phyloP scores from a whole-genome alignment of 2,113 vertebrate genomes.

The Propithecus coquereli region DNA sequence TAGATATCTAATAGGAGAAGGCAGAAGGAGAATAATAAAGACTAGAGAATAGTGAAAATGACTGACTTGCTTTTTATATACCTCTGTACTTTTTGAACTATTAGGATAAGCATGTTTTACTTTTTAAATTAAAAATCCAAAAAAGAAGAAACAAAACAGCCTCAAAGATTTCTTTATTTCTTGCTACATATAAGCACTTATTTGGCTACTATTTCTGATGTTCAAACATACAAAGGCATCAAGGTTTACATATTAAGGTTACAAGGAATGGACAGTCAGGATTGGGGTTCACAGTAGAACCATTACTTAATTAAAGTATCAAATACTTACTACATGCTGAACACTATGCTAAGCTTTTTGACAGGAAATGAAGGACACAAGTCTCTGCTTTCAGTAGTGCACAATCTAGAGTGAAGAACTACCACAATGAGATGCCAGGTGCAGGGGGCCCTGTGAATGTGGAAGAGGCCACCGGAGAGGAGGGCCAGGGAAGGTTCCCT shows the following conservation, averaged over 20 bases:
- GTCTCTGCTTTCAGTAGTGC: background rate
- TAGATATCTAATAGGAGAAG: background rate
- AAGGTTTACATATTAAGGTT: background rate
- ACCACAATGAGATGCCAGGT: background rate
- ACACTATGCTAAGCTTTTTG: background rate
- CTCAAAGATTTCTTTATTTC: background rate
- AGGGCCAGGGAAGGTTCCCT: background rate
- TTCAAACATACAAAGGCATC: background rate
- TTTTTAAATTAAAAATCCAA: constrained; percentile 29
- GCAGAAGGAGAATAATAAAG: background rate
- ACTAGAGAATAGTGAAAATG: background rate
- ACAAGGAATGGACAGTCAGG: background rate
- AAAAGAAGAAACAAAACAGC: background rate
- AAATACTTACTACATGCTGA: background rate
- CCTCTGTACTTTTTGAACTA: background rate
- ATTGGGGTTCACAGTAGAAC: background rate
- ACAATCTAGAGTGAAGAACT: background rate
- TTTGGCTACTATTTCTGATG: background rate
- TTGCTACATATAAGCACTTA: background rate
- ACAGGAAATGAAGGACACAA: background rate
- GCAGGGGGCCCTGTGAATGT: background rate
- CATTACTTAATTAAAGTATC: background rate
- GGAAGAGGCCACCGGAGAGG: too few relatives aligned
- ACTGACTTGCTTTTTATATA: background rate
- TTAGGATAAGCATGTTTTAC: background rate